Evolutionary conservation across 2,888 invertebrate species (phyloP), one percentile per base, ranked within the genome.

Genomic region (Pristionchus fissidentatus): DNA sequence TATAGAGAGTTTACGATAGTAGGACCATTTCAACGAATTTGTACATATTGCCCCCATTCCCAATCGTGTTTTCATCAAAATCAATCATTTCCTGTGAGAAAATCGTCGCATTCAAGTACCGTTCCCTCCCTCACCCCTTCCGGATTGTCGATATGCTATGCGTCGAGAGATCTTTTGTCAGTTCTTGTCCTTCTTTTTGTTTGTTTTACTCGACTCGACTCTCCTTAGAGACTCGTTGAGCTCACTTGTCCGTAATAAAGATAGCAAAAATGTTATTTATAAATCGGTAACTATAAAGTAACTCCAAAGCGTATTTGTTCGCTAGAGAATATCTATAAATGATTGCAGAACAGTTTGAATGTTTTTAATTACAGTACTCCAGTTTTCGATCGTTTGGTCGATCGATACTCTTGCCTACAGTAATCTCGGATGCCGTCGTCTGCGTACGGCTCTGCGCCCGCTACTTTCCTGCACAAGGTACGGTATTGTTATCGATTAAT

Each of bases 391-490:
- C 75, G 46, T 49, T 26, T 32, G 49, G 19, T 77, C 29, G 49
- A 49, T 77, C 75, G 49, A 77, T 77, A 77, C 79, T 57, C 79
- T 55, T 57, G 35, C 22, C 79, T 79, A 79, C 79, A 52, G 77
- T 77, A 77, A n/a, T 78, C 78, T 78, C 57, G 78, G 41, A 75
- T 75, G 75, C 75, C 49, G 75, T 75, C 46, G 13, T 75, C 75
- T 49, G 75, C 75, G 8, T 49, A 22, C 41, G 35, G 15, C 32
- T 49, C 52, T n/a, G 29, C 52, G 8, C 41, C 80, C 84, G 57
- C 86, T 57, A 84, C 84, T 38, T 84, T 83, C 32, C 75, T 84
- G 38, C 77, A 86, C 80, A 84, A 81, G 75, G 43, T 88, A 29
- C 1, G 49, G 10, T 49, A 49, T n/a, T n/a, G n/a, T n/a, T n/a